Conservation (phyloP, 2,888 invertebrate species). For the Spisula solida region DNA sequence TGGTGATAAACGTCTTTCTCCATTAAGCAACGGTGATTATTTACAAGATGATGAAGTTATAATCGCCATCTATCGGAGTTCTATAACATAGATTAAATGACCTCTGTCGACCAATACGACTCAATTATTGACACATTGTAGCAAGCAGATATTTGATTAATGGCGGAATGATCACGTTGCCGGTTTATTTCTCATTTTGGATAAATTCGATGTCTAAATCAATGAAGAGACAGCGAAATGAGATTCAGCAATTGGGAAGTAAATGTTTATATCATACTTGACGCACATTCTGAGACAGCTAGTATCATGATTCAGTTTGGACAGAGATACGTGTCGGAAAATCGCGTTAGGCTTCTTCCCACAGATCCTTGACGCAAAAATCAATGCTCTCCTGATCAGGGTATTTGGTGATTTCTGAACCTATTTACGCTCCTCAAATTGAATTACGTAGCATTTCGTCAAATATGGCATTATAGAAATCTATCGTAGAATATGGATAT, state of each 20-base stretch:
- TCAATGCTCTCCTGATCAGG: constrained; percentile 52
- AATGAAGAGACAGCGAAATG: constrained; percentile 44
- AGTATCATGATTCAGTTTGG: constrained; percentile 51
- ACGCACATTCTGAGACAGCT: constrained; percentile 24
- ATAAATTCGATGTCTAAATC: constrained; percentile 56
- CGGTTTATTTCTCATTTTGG: constrained; percentile 63
- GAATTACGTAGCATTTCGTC: constrained; percentile 39
- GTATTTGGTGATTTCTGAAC: constrained; percentile 37
- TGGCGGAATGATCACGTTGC: constrained; percentile 63
- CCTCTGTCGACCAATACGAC: constrained; percentile 55
- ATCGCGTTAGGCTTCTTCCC: constrained; percentile 60
- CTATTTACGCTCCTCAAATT: constrained; percentile 44
- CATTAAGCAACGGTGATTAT: background rate
- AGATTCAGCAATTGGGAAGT: constrained; percentile 47
- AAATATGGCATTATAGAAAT: constrained; percentile 32
- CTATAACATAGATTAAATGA: constrained; percentile 50
- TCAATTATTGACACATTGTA: constrained; percentile 62
- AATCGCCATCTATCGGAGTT: background rate
- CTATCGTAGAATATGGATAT: constrained; percentile 31
- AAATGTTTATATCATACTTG: constrained; percentile 55
- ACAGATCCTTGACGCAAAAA: constrained; percentile 46
- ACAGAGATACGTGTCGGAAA: constrained; percentile 50
- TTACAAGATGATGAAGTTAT: background rate
- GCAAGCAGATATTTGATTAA: constrained; percentile 63
- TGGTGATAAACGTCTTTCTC: background rate